Percentiles rank a stretch among this genome's conserved stretches.
Conservation (phyloP, 2,888 invertebrate species). For the Heliothis peltigera region DNA sequence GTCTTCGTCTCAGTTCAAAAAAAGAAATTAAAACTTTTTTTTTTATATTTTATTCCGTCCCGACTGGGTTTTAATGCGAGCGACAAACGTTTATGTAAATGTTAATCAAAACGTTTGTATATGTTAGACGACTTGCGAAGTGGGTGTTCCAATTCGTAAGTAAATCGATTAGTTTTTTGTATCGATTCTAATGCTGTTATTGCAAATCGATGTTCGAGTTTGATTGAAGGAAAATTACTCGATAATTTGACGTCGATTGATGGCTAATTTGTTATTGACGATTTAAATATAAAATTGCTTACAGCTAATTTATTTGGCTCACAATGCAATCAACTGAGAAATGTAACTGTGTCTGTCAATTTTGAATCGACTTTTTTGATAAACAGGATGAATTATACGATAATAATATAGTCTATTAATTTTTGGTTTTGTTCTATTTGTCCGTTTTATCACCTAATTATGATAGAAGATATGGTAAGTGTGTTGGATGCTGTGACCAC, state of each 20-base stretch:
- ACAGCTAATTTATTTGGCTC: constrained; percentile 6
- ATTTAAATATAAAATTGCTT: constrained; percentile 24
- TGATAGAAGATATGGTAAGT: constrained; percentile 60
- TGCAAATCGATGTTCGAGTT: constrained; percentile 61
- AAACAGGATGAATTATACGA: constrained; percentile 7
- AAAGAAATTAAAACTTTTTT: constrained; percentile 79
- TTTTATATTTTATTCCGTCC: constrained; percentile 76
- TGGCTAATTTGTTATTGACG: constrained; percentile 55
- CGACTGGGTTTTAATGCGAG: constrained; percentile 76
- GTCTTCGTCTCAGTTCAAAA: constrained; percentile 85
- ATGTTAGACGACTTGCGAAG: constrained; percentile 63
- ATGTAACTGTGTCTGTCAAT: constrained; percentile 26
- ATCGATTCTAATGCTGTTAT: constrained; percentile 58
- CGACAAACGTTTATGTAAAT: constrained; percentile 82
- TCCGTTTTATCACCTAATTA: constrained; percentile 59
- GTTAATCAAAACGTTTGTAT: constrained; percentile 62
- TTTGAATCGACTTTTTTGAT: constrained; percentile 1
- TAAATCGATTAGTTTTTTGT: constrained; percentile 67
- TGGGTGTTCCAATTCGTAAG: constrained; percentile 71
- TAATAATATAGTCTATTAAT: constrained; percentile 18
- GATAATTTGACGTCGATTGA: constrained; percentile 63
- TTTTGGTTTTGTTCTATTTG: constrained; percentile 49
- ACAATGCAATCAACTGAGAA: constrained; percentile 11
- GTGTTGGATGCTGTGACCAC: constrained; percentile 67
- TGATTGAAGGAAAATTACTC: constrained; percentile 61